phyloP scores from a whole-genome alignment of 2,888 invertebrate species.

The Mimas tiliae region DNA sequence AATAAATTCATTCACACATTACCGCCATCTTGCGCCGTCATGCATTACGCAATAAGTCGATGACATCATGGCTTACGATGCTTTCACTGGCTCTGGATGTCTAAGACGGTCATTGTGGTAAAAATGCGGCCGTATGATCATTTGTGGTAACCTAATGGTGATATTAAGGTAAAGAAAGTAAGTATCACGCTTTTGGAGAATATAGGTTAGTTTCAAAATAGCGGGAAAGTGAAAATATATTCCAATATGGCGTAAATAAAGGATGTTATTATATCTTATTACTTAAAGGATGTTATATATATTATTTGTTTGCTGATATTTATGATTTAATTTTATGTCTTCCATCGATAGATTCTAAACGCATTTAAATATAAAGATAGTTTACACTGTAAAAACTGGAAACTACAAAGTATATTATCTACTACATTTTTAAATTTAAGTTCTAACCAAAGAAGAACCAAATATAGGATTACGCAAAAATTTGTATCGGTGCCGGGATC shows the following conservation, averaged over 20 bases:
- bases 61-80: constrained; percentile 8
- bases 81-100: constrained; percentile 18
- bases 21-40: constrained; percentile 5
- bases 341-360: too few species aligned
- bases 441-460: too few species aligned
- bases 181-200: neutral
- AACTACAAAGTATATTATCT: neutral
- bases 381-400: too few species aligned
- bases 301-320: neutral
- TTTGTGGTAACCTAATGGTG: constrained; percentile 20
- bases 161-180: constrained; percentile 5
- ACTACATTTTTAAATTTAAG: neutral
- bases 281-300: too few species aligned
- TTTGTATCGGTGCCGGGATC: too few species aligned
- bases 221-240: neutral
- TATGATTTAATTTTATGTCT: neutral
- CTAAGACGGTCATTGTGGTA: constrained; percentile 19
- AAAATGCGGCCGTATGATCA: constrained; percentile 15
- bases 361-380: too few species aligned
- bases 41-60: constrained; percentile 20
- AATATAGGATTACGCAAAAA: too few species aligned
- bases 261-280: too few species aligned
- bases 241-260: constrained; percentile 1
- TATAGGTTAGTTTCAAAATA: neutral
- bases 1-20: constrained; percentile 14